Evolutionary conservation across 2,113 vertebrate species (phyloP).

Genomic region (Nothoprocta pentlandii): DNA sequence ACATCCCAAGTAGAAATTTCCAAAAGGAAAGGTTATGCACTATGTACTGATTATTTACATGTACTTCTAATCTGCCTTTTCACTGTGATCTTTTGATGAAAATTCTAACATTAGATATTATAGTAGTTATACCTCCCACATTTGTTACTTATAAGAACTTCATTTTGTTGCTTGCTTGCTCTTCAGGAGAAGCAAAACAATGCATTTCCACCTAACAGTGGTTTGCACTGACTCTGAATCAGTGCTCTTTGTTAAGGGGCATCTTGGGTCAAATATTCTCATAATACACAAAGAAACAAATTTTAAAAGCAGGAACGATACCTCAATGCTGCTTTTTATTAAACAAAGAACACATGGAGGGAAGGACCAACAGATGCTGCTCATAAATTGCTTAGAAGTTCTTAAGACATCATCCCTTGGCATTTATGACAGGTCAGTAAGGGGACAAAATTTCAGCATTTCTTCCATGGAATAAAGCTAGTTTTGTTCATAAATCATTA

Average conservation of each 20-base stretch:
- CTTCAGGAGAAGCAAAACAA: background rate
- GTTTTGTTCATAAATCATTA: constrained; percentile 47
- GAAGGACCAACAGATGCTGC: background rate
- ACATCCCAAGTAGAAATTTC: background rate
- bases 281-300: background rate
- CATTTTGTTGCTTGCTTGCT: background rate
- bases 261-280: background rate
- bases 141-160: background rate
- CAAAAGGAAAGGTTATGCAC: background rate
- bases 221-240: background rate
- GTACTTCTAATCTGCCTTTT: background rate
- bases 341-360: background rate
- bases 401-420: constrained; percentile 11
- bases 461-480: background rate
- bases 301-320: background rate
- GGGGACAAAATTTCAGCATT: background rate
- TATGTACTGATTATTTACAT: background rate
- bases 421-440: background rate
- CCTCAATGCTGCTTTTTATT: background rate
- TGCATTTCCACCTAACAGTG: background rate
- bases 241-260: background rate
- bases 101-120: background rate
- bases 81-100: background rate
- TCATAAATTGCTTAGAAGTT: background rate
- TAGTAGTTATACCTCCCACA: background rate